Base-by-base conservation (phyloP, 2,797 vertebrate genomes). In the Amblyraja radiata region DNA sequence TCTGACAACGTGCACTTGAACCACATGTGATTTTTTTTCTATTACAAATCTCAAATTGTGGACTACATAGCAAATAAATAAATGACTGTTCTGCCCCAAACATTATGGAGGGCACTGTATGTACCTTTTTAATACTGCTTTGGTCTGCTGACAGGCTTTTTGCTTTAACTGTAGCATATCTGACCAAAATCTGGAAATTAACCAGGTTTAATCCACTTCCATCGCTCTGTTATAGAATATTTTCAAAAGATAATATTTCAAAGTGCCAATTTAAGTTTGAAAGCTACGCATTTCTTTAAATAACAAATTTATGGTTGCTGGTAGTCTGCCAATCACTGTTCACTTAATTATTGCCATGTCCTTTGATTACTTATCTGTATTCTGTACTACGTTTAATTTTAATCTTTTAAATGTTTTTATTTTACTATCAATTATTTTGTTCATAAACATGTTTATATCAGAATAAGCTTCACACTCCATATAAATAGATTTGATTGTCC, bases 61-160 rank as follows among this genome's bases (percentile, higher is more conserved):
- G 46, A 54, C 46, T 3, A 54, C 46, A 54, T 6, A 6, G 46
- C 5, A 54, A 54, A 54, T 54, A 54, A 54, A 54, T 54, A 54
- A 54, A 54, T 54, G 46, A 54, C 6, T 54, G 46, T 54, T 54
- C 46, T 54, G 5, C 54, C 46, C 46, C 46, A 54, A 54, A 54
- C 46, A 54, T 54, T 54, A 54, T 54, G 46, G 46, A 54, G 5
- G 46, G 5, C 46, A 54, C 46, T 54, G 46, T 54, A 54, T 83
- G 23, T 83, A 88, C 28, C 84, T 88, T 68, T 88, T 88, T 88
- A 88, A 88, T 88, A 88, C 84, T 88, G 84, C 84, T 88, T 65
- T 88, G 84, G 84, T 88, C 16, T 88, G 84, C 84, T 88, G 84
- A 88, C 84, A 88, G 84, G 84, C 84, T 68, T 88, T 88, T 68